A percentile compares a stretch with the other conserved stretches of the same genome.
These are phyloP conservation scores for Tychaedon coryphoeus DNA, from an alignment of 2,113 vertebrate genomes.

Conservation along the genomic window DNA sequence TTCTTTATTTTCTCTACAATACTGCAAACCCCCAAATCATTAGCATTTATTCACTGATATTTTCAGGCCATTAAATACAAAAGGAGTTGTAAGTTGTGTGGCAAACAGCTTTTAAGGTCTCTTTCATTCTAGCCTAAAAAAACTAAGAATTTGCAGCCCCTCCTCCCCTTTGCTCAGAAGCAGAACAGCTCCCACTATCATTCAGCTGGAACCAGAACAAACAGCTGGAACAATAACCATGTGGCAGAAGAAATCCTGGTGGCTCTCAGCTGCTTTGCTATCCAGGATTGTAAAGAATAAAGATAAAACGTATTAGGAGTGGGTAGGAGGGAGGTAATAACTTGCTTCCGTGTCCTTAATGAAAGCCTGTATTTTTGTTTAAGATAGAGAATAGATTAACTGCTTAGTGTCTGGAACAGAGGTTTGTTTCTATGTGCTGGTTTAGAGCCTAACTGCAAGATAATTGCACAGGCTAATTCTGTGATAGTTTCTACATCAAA, in stretches of 20 bases:
- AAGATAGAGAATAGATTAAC: not conserved
- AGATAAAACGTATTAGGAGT: slow-evolving; percentile 33
- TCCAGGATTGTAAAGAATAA: slow-evolving; percentile 38
- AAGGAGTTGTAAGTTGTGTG: not conserved
- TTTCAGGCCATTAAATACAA: slow-evolving; percentile 9
- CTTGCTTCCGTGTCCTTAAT: not conserved
- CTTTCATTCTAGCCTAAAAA: not conserved
- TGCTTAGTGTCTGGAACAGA: not conserved
- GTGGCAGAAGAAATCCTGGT: not conserved
- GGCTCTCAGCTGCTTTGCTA: not conserved
- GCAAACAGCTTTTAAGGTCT: not conserved
- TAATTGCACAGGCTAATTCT: not conserved
- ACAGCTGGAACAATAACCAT: slow-evolving; percentile 15
- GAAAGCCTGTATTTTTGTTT: slow-evolving; percentile 24
- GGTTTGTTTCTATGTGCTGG: not conserved
- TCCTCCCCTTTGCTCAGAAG: slow-evolving; percentile 26
- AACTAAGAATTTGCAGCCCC: slow-evolving; percentile 2
- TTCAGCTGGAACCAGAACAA: slow-evolving; percentile 47
- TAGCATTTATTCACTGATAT: slow-evolving; percentile 27
- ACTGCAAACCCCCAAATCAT: not conserved
- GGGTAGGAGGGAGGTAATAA: not conserved
- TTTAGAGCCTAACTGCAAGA: not conserved
- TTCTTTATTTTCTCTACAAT: slow-evolving; percentile 33
- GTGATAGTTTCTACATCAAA: not conserved
- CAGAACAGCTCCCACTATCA: not conserved